Percentiles rank a stretch among this genome's conserved stretches.
Evolutionary conservation across 2,113 vertebrate genomes (phyloP).

Genomic region (Accipiter virgatus): DNA sequence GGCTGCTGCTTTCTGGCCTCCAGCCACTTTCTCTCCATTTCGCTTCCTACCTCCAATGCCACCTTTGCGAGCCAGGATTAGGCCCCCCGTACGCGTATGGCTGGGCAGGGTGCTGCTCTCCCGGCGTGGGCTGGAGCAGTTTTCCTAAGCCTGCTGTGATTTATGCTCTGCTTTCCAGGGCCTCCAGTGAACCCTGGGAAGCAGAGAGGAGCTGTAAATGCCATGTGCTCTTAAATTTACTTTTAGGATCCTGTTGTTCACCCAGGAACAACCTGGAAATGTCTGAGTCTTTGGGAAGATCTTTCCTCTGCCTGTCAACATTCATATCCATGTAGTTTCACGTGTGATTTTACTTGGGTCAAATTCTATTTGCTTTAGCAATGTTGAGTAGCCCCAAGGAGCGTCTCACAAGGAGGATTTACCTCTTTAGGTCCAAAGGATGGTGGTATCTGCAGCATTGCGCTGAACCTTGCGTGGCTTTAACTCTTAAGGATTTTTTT

Average conservation of each 20-base stretch:
- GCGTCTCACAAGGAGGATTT: neutral
- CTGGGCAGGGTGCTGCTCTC: neutral
- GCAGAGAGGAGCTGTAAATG: neutral
- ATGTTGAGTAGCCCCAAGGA: neutral
- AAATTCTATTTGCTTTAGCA: constrained; percentile 6
- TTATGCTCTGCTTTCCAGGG: neutral
- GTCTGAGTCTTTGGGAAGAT: neutral
- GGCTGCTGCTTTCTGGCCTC: constrained; percentile 4
- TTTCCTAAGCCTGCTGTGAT: neutral
- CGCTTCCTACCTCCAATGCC: neutral
- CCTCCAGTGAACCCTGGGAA: neutral
- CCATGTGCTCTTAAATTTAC: neutral
- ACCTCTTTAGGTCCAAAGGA: neutral
- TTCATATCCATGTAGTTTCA: neutral
- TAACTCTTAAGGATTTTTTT: neutral
- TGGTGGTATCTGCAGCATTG: neutral
- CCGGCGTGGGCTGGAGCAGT: neutral
- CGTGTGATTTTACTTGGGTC: neutral
- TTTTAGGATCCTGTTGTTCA: neutral
- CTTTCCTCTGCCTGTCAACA: neutral
- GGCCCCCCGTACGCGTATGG: rapidly evolving
- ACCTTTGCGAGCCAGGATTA: neutral
- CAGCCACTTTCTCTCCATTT: neutral
- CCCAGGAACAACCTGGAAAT: neutral
- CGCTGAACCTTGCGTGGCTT: neutral